Conservation (phyloP, 2,888 invertebrate species). For the Leptarthrus brevirostris region DNA sequence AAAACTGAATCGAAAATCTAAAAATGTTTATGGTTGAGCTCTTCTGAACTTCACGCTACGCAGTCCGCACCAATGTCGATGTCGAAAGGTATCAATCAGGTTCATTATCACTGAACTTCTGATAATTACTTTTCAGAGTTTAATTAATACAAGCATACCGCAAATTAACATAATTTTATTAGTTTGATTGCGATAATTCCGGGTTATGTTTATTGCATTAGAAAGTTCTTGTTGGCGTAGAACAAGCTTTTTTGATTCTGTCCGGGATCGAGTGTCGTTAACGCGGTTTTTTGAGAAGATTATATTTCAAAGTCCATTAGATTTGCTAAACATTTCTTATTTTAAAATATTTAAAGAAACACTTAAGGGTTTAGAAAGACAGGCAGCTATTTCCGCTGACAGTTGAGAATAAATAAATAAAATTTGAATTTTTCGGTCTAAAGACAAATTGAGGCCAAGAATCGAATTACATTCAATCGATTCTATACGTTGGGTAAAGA, state of each 20-base stretch:
- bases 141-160: constrained; percentile 1
- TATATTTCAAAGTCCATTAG: too few relatives aligned
- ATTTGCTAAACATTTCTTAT: too few relatives aligned
- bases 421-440: constrained; percentile 4
- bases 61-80: background rate
- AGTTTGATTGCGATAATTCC: background rate
- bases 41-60: background rate
- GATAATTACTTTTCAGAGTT: background rate
- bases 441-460: background rate
- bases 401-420: background rate
- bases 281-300: too few relatives aligned
- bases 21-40: constrained; percentile 6
- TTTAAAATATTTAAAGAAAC: too few relatives aligned
- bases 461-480: too few relatives aligned
- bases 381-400: background rate
- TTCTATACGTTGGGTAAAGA: too few relatives aligned
- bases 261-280: too few relatives aligned
- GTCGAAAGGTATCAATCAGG: background rate
- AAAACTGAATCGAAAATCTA: background rate
- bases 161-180: constrained; percentile 4
- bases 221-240: too few relatives aligned
- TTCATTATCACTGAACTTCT: constrained; percentile 6
- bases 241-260: too few relatives aligned
- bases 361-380: too few relatives aligned
- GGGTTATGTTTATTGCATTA: too few relatives aligned